phyloP scores from a whole-genome alignment of 1,140 invertebrate genomes.

The Lepidurus packardi region DNA sequence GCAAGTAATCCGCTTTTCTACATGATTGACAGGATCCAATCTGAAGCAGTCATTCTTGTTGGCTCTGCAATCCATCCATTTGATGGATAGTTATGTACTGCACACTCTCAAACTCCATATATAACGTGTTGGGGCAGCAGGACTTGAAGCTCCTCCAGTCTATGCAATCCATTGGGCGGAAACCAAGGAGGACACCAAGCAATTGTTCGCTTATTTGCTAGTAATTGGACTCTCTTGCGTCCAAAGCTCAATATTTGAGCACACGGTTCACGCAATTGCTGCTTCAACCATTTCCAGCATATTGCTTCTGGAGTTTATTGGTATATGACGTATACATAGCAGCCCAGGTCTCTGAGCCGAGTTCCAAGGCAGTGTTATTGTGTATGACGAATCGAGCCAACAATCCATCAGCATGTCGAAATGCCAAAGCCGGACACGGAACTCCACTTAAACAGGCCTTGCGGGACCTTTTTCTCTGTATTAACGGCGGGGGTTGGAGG shows the following conservation, averaged over 20 bases:
- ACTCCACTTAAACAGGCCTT: neutral
- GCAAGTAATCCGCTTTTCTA: slow-evolving; percentile 8
- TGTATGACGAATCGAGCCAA: slow-evolving; percentile 15
- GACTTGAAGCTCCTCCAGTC: neutral
- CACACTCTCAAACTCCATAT: slow-evolving; percentile 9
- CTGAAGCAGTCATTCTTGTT: slow-evolving; percentile 21
- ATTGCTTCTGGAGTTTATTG: no score
- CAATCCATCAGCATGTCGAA: slow-evolving; percentile 7
- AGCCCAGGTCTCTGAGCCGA: no score
- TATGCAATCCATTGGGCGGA: no score
- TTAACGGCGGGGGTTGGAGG: neutral
- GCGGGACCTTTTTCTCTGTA: slow-evolving; percentile 1
- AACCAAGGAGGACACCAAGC: no score
- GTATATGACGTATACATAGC: no score
- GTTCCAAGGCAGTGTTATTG: neutral
- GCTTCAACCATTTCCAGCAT: no score
- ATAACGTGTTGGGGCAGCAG: neutral
- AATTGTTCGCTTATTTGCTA: no score
- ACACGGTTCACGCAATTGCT: no score
- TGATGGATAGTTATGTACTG: slow-evolving; percentile 18
- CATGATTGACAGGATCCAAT: slow-evolving; percentile 21
- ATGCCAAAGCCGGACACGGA: slow-evolving; percentile 3
- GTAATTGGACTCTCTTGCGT: no score
- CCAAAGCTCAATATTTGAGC: no score
- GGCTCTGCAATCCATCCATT: neutral